These are phyloP conservation scores for Thumatha senex DNA, from an alignment of 2,888 invertebrate genomes.

Conservation along the genomic window DNA sequence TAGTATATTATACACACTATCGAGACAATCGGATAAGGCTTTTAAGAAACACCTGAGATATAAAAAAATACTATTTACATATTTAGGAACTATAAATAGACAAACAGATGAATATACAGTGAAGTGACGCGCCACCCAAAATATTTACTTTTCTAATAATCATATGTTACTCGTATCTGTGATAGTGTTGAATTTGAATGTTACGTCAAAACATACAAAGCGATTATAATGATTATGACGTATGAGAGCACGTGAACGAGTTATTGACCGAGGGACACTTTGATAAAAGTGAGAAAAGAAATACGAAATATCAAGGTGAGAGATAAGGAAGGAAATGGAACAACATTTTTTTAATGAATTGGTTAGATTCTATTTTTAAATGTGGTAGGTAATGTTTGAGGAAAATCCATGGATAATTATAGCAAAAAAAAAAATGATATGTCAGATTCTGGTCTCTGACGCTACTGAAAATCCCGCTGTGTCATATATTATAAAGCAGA, in stretches of 20 bases:
- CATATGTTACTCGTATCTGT: too few species aligned
- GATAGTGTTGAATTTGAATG: too few species aligned
- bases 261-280: constrained; percentile 1
- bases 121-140: constrained; percentile 13
- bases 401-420: neutral
- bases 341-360: neutral
- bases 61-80: neutral
- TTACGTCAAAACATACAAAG: constrained; percentile 6
- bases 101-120: constrained; percentile 18
- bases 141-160: constrained; percentile 29
- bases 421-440: neutral
- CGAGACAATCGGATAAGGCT: neutral
- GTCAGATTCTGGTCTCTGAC: neutral
- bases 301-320: neutral
- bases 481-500: neutral
- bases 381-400: neutral
- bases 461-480: neutral
- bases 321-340: neutral
- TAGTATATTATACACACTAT: too few species aligned
- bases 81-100: constrained; percentile 1
- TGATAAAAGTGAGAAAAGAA: neutral
- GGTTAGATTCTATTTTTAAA: neutral
- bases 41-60: neutral
- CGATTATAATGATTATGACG: constrained; percentile 27
- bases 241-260: constrained; percentile 29